Base-by-base conservation (phyloP, 2,888 invertebrate species). In the Poecilobothrus nobilitatus region DNA sequence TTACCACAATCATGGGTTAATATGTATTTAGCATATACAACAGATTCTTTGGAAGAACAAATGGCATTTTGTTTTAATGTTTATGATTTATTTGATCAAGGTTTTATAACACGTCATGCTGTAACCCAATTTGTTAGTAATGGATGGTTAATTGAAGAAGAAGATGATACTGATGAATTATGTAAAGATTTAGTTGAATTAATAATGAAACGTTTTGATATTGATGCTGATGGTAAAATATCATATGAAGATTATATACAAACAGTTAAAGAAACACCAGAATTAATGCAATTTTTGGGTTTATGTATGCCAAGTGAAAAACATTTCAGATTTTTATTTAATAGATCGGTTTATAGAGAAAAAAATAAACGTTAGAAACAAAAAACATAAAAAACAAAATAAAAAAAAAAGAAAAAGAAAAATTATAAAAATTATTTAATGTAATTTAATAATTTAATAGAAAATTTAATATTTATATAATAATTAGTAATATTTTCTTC, bases 201-300 rank as follows among this genome's bases (percentile, higher is more conserved):
- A 22, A 83, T 90, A 74, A 81, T 91, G 18, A 90, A 88, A 76
- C 88, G 90, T 76, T 87, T 92, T 85, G 92, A 92, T 75, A 72
- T 84, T 0, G 92, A 93, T 76, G 83, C 88, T 71, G 92, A 92
- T 75, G 90, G 91, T 0, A 83, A 87, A 69, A 87, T 92, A 33
- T 89, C 88, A 20, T 88, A 85, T 73, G 82, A 84, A 3, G 91
- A 91, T 76, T 91, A 89, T 76, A 83, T 84, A 63, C 78, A 83
- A 18, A 84, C 89, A 0, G 89, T 92, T 0, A 73, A 81, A 44
- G 83, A 84, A 66, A 88, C 89, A 18, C 89, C 89, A 0, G 83
- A 88, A 68, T 79, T 91, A 21, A 76, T 92, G 66, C 90, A 92
- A 77, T 86, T 87, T 63, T 85, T 92, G 64, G 93, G 92, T 0